phyloP scores from a whole-genome alignment of 2,888 invertebrate genomes.

The Salticus scenicus region DNA sequence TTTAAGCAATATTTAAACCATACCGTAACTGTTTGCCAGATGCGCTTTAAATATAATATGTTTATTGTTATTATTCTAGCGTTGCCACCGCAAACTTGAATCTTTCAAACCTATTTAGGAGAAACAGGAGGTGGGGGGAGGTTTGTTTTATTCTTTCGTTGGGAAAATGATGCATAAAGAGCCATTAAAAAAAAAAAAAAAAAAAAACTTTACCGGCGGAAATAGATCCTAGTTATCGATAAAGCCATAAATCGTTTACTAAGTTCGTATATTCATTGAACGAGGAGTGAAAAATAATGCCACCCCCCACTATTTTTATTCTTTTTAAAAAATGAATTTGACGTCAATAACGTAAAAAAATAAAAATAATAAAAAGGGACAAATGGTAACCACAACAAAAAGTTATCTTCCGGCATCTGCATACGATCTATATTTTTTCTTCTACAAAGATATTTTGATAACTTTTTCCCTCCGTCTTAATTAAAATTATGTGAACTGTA shows the following conservation, averaged over 20 bases:
- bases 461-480: no score
- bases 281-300: not conserved
- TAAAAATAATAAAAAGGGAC: no score
- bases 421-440: not conserved
- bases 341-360: not conserved
- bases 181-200: not conserved
- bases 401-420: not conserved
- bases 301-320: not conserved
- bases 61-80: no score
- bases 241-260: not conserved
- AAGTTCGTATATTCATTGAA: not conserved
- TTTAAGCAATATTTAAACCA: no score
- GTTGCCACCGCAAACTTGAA: no score
- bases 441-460: no score
- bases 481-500: no score
- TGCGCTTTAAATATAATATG: no score
- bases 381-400: constrained; percentile 14
- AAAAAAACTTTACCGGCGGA: not conserved
- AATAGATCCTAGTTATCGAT: constrained; percentile 9
- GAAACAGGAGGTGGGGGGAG: no score
- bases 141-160: not conserved
- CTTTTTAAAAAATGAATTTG: not conserved
- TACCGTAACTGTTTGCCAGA: no score
- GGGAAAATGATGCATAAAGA: not conserved
- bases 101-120: no score